Conservation (phyloP, 2,797 vertebrate genomes). For the Podarcis siculus region DNA sequence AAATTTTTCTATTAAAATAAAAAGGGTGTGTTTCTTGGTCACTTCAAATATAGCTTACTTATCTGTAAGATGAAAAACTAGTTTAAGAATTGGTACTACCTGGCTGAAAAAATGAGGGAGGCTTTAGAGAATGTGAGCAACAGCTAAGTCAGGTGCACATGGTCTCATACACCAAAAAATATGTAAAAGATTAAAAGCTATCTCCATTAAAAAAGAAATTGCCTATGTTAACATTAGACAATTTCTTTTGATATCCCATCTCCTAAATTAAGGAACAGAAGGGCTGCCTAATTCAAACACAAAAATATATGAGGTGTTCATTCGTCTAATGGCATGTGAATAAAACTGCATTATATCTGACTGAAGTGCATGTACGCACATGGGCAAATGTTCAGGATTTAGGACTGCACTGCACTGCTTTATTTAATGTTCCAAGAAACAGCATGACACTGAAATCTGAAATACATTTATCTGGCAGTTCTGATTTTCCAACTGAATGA, state of each 20-base stretch:
- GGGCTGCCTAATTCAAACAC: conserved; percentile 32
- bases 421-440: conserved; percentile 19
- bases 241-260: conserved; percentile 47
- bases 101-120: neutral
- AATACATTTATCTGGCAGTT: conserved; percentile 17
- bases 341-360: conserved; percentile 41
- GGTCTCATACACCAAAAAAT: conserved; percentile 37
- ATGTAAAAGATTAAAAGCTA: conserved; percentile 56
- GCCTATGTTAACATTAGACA: conserved; percentile 45
- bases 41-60: neutral
- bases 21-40: neutral
- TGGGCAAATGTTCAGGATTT: conserved; percentile 25
- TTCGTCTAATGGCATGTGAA: conserved; percentile 54
- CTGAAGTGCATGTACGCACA: conserved; percentile 42
- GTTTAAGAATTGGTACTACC: neutral
- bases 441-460: conserved; percentile 29
- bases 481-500: neutral
- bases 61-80: neutral
- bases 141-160: conserved; percentile 30
- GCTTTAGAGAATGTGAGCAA: conserved; percentile 7
- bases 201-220: conserved; percentile 47
- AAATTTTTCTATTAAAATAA: neutral
- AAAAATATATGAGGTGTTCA: conserved; percentile 11
- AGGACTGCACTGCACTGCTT: conserved; percentile 12
- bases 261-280: conserved; percentile 51